These are phyloP conservation scores for Tholera decimalis DNA, from an alignment of 2,888 invertebrate species.

Conservation along the genomic window DNA sequence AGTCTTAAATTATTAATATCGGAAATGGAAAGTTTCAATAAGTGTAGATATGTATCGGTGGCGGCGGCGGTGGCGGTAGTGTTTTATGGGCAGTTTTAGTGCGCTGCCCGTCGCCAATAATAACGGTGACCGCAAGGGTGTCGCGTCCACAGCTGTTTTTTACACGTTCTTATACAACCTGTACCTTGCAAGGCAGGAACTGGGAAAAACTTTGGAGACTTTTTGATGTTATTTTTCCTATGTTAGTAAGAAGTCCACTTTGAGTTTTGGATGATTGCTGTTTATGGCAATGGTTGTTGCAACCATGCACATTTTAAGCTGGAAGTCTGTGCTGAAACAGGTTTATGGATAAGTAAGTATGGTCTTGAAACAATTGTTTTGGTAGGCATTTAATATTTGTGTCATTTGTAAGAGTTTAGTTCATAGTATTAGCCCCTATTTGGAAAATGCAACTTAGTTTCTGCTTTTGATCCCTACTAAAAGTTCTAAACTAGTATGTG, in stretches of 20 bases:
- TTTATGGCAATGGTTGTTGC: not conserved
- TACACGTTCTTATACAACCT: constrained; percentile 87
- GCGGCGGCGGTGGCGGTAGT: constrained; percentile 60
- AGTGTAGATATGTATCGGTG: constrained; percentile 78
- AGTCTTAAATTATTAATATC: constrained; percentile 61
- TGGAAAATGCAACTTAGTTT: not conserved
- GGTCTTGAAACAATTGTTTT: not conserved
- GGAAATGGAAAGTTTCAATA: constrained; percentile 80
- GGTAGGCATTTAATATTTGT: not conserved
- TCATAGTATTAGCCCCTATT: no score
- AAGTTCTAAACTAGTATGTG: not conserved
- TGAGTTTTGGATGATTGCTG: not conserved
- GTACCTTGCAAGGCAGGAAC: constrained; percentile 77
- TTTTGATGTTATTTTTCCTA: constrained; percentile 6
- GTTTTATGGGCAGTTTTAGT: constrained; percentile 88
- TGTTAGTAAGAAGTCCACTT: not conserved
- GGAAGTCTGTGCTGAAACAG: no score
- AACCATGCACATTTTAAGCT: not conserved
- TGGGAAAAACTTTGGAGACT: constrained; percentile 66
- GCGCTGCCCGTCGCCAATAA: constrained; percentile 76
- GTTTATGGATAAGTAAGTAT: no score
- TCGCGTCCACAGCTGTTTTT: constrained; percentile 92
- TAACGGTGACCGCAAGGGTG: constrained; percentile 88
- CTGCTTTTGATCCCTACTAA: not conserved
- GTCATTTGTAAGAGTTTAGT: not conserved